These are phyloP conservation scores for Brachionus manjavacas DNA, from an alignment of 1,140 invertebrate species.

Conservation along the genomic window DNA sequence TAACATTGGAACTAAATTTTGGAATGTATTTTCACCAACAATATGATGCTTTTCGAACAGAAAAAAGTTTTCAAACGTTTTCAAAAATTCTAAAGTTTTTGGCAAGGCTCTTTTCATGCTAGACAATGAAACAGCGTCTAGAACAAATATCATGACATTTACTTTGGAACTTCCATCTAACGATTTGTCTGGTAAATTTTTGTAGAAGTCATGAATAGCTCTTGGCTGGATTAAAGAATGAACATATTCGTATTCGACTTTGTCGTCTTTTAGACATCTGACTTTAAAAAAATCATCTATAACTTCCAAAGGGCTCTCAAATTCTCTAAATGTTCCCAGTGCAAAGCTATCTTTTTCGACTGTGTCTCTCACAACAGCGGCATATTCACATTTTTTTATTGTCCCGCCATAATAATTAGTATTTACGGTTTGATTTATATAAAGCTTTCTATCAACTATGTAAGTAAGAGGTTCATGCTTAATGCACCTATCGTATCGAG, in stretches of 20 bases:
- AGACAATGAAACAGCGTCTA: not conserved
- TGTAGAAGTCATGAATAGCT: not conserved
- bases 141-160: conserved; percentile 16
- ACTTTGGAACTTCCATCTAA: not conserved
- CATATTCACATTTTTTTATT: not conserved
- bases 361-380: not conserved
- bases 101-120: conserved; percentile 7
- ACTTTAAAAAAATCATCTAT: conserved; percentile 35
- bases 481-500: not conserved
- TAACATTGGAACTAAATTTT: conserved; percentile 40
- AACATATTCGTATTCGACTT: conserved; percentile 22
- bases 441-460: not conserved
- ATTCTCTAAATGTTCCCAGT: not conserved
- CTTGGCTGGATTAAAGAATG: not conserved
- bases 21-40: conserved; percentile 34
- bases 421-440: conserved; percentile 29
- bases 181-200: not conserved
- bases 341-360: not conserved
- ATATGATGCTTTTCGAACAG: conserved; percentile 7
- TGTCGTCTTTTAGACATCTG: not conserved
- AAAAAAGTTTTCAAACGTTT: conserved; percentile 3
- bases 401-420: not conserved
- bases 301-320: not conserved
- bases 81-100: conserved; percentile 24
- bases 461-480: conserved; percentile 6